Evolutionary conservation across 2,797 vertebrate genomes (phyloP), one percentile per base, ranked within the genome.

Genomic region (Petrocephalus schoutedeni): DNA sequence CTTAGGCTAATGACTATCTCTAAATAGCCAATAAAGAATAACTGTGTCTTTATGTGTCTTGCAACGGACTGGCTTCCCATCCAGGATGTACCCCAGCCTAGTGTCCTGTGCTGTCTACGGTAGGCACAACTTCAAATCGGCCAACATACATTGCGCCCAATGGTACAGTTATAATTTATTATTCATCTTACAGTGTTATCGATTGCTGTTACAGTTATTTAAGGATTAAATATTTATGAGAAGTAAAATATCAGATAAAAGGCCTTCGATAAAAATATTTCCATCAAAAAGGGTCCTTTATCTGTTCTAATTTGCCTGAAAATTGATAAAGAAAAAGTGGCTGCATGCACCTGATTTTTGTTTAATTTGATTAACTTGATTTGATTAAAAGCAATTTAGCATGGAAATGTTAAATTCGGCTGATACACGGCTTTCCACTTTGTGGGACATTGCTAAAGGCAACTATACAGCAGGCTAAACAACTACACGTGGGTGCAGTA

Each of bases 211-310:
- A 54, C 32, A 45, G 41, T 80, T 56, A 23, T 57, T 16, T 21
- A 85, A 54, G 32, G 23, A 57, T 85, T 54, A 85, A 85, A 56
- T 85, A 85, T 85, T 85, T 85, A 57, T 85, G 83, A 85, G 28
- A 8, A 54, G 45, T 54, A 32, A 49, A 49, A 80, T 80, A 49
- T 51, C 49, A 84, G 21, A 84, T 84, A 21, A 6, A 84, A 84
- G 80, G 4, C n/a, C 32, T 58, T 57, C 10, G 51, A 58, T 58
- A 45, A 59, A 58, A n/a, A 59, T 41, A 59, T 32, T 36, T 59
- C 54, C 14, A 86, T 54, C 32, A 56, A 53, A 45, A 71, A 51
- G 59, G 49, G 74, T 19, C 77, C 10, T 87, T 49, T 82, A 41
- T 7, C 56, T 23, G 6, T 61, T n/a, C 54, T 41, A 54, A 83